Evolutionary conservation across 1,140 invertebrate genomes (phyloP).

Genomic region (Zeugodacus cucurbitae): DNA sequence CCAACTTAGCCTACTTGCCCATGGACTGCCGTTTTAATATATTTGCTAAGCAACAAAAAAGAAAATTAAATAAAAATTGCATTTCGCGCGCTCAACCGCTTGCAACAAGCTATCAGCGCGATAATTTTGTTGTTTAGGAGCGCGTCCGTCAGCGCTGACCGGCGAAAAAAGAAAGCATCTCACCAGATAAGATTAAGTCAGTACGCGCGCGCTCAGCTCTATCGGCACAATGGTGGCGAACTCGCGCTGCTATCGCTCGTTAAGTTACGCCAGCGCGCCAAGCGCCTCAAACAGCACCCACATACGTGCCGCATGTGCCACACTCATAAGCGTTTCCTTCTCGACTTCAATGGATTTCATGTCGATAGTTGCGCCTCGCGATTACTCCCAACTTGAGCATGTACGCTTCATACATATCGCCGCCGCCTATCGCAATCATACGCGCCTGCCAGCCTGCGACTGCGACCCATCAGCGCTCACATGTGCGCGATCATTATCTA

Average conservation of each 20-base stretch:
- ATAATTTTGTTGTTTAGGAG: background rate
- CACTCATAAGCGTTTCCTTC: background rate
- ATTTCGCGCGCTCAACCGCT: background rate
- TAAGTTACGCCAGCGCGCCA: background rate
- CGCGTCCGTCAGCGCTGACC: background rate
- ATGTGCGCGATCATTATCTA: slow-evolving; percentile 28
- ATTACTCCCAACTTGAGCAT: background rate
- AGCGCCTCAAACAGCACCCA: background rate
- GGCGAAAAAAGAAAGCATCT: background rate
- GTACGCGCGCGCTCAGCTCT: background rate
- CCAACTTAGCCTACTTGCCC: background rate
- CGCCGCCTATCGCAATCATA: background rate
- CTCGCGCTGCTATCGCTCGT: background rate
- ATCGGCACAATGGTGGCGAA: background rate
- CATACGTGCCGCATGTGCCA: background rate
- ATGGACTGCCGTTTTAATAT: background rate
- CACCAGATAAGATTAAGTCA: slow-evolving; percentile 25
- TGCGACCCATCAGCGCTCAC: slow-evolving; percentile 10
- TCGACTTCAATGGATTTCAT: background rate
- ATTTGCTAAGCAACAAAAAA: background rate
- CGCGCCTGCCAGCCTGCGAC: background rate
- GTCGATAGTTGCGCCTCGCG: background rate
- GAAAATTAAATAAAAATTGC: too few relatives aligned
- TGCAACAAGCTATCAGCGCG: background rate
- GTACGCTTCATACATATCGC: background rate